Evolutionary conservation across 2,797 vertebrate species (phyloP).

Genomic region (Enteromius anoplus): DNA sequence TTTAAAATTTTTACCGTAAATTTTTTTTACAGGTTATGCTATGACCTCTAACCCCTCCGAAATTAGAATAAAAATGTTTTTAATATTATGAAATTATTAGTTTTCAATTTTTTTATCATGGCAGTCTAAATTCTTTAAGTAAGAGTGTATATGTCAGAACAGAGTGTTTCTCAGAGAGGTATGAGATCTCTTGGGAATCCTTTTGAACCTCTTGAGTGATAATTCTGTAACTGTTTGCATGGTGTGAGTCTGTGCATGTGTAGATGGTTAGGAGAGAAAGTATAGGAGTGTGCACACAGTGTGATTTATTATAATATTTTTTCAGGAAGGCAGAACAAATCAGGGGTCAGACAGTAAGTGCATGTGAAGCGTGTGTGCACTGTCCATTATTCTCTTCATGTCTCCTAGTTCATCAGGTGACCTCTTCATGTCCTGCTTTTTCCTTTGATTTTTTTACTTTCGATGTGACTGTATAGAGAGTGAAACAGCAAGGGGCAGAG

Average conservation of each 20-base stretch:
- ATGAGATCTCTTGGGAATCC: background rate
- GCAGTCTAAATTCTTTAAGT: conserved; percentile 10
- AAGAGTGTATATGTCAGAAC: background rate
- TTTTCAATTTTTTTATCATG: too few relatives aligned
- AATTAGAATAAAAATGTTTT: background rate
- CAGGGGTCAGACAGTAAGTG: conserved; percentile 31
- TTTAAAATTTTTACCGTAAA: too few relatives aligned
- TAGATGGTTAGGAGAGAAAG: background rate
- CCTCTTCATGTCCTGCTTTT: conserved; percentile 21
- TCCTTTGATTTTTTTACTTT: conserved; percentile 20
- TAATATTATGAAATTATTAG: background rate
- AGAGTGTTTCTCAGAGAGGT: background rate
- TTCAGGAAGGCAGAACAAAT: conserved; percentile 19
- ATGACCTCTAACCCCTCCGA: background rate
- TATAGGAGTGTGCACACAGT: background rate
- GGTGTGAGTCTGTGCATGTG: conserved; percentile 5
- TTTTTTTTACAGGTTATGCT: background rate
- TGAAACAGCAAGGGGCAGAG: conserved; percentile 29
- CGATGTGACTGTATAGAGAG: background rate
- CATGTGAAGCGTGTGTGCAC: background rate
- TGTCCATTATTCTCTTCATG: conserved; percentile 17
- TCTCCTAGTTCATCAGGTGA: conserved; percentile 31
- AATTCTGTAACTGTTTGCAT: conserved; percentile 6
- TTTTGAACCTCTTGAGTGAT: conserved; percentile 8
- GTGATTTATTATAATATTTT: conserved; percentile 14